A percentile compares a stretch with the other conserved stretches of the same genome.
Evolutionary conservation across 2,888 invertebrate genomes (phyloP).

Genomic region (Cacoxenus indagator): DNA sequence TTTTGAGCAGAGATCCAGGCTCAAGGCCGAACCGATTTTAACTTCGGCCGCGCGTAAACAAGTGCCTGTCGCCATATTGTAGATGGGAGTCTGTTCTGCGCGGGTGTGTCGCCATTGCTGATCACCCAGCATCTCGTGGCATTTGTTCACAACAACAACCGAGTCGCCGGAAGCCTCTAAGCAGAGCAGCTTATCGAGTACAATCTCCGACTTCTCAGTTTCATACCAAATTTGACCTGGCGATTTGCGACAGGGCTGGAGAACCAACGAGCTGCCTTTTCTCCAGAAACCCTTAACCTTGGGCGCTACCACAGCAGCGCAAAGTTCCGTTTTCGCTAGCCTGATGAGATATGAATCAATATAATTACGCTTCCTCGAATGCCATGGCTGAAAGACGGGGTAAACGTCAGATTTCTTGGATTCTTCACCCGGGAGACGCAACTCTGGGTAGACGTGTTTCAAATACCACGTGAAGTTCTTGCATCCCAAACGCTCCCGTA

Average conservation of each 20-base stretch:
- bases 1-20: constrained; percentile 77
- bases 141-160: constrained; percentile 85
- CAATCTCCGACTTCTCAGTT: constrained; percentile 85
- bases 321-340: constrained; percentile 80
- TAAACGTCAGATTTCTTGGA: constrained; percentile 64
- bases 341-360: constrained; percentile 81
- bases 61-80: constrained; percentile 88
- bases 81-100: constrained; percentile 80
- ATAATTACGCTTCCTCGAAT: constrained; percentile 83
- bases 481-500: constrained; percentile 83
- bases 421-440: constrained; percentile 75
- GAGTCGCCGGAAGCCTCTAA: constrained; percentile 79
- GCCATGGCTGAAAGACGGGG: constrained; percentile 84
- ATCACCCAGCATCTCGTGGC: constrained; percentile 90
- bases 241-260: constrained; percentile 79
- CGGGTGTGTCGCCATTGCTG: constrained; percentile 93
- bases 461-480: constrained; percentile 94
- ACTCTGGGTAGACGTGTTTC: constrained; percentile 94
- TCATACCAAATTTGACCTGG: constrained; percentile 82
- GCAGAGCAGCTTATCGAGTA: constrained; percentile 87
- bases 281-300: constrained; percentile 74
- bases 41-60: constrained; percentile 77
- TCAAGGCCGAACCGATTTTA: constrained; percentile 71
- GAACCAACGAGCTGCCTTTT: constrained; percentile 78
- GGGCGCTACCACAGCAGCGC: constrained; percentile 77